Conservation (phyloP, 2,113 vertebrate genomes). For the Ciconia boyciana region DNA sequence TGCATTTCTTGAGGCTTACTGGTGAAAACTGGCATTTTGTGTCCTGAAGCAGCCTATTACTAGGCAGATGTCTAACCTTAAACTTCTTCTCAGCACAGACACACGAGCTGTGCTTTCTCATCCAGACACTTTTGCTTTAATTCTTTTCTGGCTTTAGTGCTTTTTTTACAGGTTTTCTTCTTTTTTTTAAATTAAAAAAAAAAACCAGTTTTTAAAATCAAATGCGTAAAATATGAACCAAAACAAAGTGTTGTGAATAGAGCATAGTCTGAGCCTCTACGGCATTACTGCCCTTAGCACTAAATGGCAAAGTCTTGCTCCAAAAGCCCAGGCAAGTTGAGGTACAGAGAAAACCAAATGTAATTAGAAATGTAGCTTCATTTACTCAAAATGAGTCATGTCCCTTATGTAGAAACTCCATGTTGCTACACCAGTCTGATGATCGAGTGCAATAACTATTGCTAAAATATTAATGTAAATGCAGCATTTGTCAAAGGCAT, state of each 20-base stretch:
- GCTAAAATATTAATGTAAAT: constrained; percentile 31
- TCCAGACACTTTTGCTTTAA: not conserved
- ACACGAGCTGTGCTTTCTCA: not conserved
- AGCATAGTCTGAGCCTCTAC: not conserved
- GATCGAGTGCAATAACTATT: not conserved
- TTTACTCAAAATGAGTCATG: not conserved
- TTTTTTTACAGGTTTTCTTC: not conserved
- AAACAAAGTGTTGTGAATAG: not conserved
- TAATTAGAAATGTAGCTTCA: not conserved
- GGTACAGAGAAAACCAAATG: not conserved
- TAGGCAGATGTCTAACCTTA: constrained; percentile 22
- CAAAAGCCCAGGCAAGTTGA: not conserved
- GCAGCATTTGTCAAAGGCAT: not conserved
- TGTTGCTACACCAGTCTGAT: not conserved
- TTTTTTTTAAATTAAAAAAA: not conserved
- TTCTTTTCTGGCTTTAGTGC: not conserved
- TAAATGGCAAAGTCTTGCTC: not conserved
- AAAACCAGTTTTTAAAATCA: accelerated
- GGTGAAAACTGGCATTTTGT: constrained; percentile 16
- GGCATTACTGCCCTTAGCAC: not conserved
- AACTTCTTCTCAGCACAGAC: not conserved
- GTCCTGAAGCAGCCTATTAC: not conserved
- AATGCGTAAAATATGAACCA: not conserved
- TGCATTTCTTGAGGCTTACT: constrained; percentile 16
- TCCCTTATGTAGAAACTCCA: not conserved